Percentiles rank a stretch among this genome's conserved stretches.
Evolutionary conservation across 2,888 invertebrate species (phyloP).

Genomic region (Nephrotoma flavescens): DNA sequence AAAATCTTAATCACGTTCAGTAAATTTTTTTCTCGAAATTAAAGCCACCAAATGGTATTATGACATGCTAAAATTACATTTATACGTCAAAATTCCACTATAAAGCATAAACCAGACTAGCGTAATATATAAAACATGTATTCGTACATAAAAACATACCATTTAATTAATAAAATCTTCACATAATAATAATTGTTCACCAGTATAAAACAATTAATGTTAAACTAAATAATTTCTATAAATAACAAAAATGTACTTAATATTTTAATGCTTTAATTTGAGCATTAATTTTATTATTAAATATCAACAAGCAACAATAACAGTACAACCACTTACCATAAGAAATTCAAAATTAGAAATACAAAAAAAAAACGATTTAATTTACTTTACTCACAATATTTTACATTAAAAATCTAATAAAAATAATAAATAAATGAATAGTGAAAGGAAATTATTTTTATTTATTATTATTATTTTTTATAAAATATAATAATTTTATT

Average conservation of each 20-base stretch:
- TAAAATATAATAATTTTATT: neutral
- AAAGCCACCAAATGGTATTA: no score
- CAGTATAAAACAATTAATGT: neutral
- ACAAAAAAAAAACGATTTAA: neutral
- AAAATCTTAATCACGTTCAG: no score
- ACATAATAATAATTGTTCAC: neutral
- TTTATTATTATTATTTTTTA: neutral
- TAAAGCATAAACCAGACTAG: no score
- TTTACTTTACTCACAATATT: neutral
- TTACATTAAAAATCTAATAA: neutral
- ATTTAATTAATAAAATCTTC: neutral
- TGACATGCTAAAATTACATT: no score
- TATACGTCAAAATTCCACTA: no score
- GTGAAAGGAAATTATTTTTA: neutral
- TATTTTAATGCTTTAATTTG: neutral
- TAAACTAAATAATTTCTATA: neutral
- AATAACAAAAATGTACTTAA: neutral
- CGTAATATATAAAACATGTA: no score
- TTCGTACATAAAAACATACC: no score
- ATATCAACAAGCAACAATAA: neutral
- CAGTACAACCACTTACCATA: neutral
- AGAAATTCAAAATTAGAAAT: neutral
- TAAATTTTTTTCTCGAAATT: no score
- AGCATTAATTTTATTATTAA: neutral
- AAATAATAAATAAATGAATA: neutral